phyloP scores from a whole-genome alignment of 2,113 vertebrate genomes.

The Trematomus loennbergii region DNA sequence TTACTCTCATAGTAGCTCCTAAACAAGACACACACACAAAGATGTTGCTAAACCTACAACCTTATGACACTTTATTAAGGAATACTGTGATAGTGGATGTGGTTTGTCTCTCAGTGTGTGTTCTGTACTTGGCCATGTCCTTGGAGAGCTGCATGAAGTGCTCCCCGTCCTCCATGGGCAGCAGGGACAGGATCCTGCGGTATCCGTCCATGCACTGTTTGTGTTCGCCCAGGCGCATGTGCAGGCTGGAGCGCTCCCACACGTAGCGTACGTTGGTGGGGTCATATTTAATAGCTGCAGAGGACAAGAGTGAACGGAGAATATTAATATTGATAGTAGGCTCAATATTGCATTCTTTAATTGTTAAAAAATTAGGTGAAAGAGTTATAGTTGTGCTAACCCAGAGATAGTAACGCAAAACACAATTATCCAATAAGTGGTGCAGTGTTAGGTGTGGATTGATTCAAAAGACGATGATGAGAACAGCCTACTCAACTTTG shows the following conservation, averaged over 20 bases:
- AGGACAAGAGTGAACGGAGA: background rate
- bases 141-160: conserved; percentile 97
- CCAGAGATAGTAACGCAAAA: too few relatives aligned
- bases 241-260: conserved; percentile 96
- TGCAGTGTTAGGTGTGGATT: too few relatives aligned
- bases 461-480: too few relatives aligned
- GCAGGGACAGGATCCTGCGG: conserved; percentile 90
- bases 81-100: background rate
- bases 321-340: background rate
- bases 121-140: conserved; percentile 95
- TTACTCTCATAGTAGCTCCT: conserved; percentile 97
- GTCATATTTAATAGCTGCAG: conserved; percentile 92
- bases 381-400: background rate
- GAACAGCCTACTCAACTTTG: too few relatives aligned
- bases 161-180: conserved; percentile 92
- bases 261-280: conserved; percentile 94
- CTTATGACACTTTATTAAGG: too few relatives aligned
- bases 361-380: background rate
- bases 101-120: too few relatives aligned
- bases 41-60: background rate
- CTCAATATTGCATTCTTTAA: too few relatives aligned
- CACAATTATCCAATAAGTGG: too few relatives aligned
- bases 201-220: conserved; percentile 98
- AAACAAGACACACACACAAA: conserved; percentile 27
- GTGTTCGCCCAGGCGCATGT: conserved; percentile 95